Percentiles rank a stretch among this genome's conserved stretches.
Conservation (phyloP, 1,140 invertebrate genomes). For the Formica exsecta region DNA sequence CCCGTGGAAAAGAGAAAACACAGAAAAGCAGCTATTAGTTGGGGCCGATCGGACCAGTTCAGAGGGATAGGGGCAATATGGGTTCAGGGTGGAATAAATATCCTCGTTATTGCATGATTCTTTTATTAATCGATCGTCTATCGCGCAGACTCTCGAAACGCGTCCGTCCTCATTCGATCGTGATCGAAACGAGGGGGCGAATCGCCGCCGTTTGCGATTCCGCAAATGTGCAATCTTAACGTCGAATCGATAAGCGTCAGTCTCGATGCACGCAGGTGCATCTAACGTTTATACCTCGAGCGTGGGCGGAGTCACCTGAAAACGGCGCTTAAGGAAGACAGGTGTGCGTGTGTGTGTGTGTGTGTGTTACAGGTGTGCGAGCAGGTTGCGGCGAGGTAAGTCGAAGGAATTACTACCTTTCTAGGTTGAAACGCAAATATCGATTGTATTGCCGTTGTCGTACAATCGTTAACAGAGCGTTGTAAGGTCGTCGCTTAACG, state of each 20-base stretch:
- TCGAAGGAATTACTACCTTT: constrained; percentile 16
- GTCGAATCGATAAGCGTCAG: constrained; percentile 37
- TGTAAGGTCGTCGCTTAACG: constrained; percentile 14
- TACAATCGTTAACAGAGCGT: constrained; percentile 65
- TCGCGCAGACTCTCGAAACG: background rate
- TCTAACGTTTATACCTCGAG: constrained; percentile 53
- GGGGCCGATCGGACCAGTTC: constrained; percentile 8
- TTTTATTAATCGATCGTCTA: constrained; percentile 53
- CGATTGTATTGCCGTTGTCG: constrained; percentile 71
- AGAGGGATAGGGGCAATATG: background rate
- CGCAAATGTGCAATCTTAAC: constrained; percentile 31
- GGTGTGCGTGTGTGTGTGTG: background rate
- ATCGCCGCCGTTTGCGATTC: constrained; percentile 36
- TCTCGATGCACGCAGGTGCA: constrained; percentile 52
- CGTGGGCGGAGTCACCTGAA: constrained; percentile 62
- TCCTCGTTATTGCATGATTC: constrained; percentile 47
- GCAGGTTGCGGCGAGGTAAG: constrained; percentile 42
- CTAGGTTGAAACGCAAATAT: constrained; percentile 57
- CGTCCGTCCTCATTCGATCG: constrained; percentile 17
- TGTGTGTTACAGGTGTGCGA: background rate
- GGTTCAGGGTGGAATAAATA: constrained; percentile 12
- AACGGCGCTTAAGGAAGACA: constrained; percentile 59
- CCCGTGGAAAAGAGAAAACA: constrained; percentile 84
- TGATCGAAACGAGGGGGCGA: constrained; percentile 29
- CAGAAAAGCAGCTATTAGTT: constrained; percentile 80